phyloP scores from a whole-genome alignment of 2,797 vertebrate species.

The Lepilemur septentrionalis region DNA sequence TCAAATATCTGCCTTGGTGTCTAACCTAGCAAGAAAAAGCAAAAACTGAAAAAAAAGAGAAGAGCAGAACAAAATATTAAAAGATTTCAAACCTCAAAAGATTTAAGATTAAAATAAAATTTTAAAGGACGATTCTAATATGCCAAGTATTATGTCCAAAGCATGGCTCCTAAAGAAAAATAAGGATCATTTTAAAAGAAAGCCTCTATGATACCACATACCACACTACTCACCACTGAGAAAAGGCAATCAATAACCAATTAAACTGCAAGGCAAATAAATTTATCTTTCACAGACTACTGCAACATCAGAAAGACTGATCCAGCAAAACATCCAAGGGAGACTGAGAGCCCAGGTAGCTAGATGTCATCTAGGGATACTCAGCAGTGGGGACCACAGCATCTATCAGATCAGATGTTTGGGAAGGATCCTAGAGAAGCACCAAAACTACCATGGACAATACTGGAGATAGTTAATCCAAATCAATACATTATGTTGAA shows the following conservation, averaged over 20 bases:
- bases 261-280: conserved; percentile 14
- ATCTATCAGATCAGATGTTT: conserved; percentile 45
- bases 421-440: conserved; percentile 14
- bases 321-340: not conserved
- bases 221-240: not conserved
- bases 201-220: not conserved
- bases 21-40: not conserved
- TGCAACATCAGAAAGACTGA: conserved; percentile 48
- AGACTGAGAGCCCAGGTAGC: not conserved
- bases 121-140: conserved; percentile 8
- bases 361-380: not conserved
- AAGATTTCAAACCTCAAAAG: conserved; percentile 28
- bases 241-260: conserved; percentile 40
- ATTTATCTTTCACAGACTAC: not conserved
- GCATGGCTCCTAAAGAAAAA: not conserved
- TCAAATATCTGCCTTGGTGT: not conserved
- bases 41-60: not conserved
- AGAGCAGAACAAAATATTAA: not conserved
- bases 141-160: not conserved
- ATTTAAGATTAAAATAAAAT: not conserved
- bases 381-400: conserved; percentile 11
- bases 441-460: conserved; percentile 60
- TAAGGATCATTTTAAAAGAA: not conserved
- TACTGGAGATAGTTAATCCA: conserved; percentile 65
- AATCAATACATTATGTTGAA: conserved; percentile 73